These are phyloP conservation scores for Drosophila meridionalis DNA, from an alignment of 2,888 invertebrate species.

Conservation along the genomic window DNA sequence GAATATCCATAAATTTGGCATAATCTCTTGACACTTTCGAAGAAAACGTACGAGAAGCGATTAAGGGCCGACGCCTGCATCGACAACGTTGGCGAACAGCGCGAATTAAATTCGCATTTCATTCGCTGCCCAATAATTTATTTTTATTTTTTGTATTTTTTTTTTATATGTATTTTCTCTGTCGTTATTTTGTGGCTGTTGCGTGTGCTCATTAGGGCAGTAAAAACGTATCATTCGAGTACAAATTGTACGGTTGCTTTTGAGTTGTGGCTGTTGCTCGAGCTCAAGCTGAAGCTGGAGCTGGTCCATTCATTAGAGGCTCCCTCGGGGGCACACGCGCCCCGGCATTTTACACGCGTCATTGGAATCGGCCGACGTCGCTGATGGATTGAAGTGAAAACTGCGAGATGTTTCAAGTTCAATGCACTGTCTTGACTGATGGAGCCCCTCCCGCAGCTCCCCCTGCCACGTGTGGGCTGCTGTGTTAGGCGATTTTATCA, in stretches of 20 bases:
- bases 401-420: slow-evolving; percentile 59
- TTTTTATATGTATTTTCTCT: neutral
- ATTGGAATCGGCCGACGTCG: slow-evolving; percentile 33
- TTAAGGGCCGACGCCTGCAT: slow-evolving; percentile 15
- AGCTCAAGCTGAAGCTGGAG: slow-evolving; percentile 6
- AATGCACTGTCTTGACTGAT: slow-evolving; percentile 60
- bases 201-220: slow-evolving; percentile 40
- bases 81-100: neutral
- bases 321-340: slow-evolving; percentile 55
- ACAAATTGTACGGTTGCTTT: slow-evolving; percentile 61
- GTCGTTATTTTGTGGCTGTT: slow-evolving; percentile 11
- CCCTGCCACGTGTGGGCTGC: slow-evolving; percentile 12
- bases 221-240: slow-evolving; percentile 38
- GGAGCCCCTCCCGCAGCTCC: neutral
- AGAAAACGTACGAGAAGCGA: slow-evolving; percentile 30
- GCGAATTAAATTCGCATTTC: slow-evolving; percentile 27
- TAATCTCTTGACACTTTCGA: slow-evolving; percentile 46
- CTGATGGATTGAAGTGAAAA: slow-evolving; percentile 63
- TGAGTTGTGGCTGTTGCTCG: slow-evolving; percentile 8
- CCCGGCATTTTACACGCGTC: slow-evolving; percentile 56
- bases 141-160: neutral
- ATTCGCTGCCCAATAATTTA: neutral
- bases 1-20: slow-evolving; percentile 38
- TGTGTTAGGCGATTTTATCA: slow-evolving; percentile 44
- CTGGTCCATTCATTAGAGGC: slow-evolving; percentile 51